A percentile compares a stretch with the other conserved stretches of the same genome.
Conservation (phyloP, 64 coral and sea anemone species). For the Stichodactyla helianthus region DNA sequence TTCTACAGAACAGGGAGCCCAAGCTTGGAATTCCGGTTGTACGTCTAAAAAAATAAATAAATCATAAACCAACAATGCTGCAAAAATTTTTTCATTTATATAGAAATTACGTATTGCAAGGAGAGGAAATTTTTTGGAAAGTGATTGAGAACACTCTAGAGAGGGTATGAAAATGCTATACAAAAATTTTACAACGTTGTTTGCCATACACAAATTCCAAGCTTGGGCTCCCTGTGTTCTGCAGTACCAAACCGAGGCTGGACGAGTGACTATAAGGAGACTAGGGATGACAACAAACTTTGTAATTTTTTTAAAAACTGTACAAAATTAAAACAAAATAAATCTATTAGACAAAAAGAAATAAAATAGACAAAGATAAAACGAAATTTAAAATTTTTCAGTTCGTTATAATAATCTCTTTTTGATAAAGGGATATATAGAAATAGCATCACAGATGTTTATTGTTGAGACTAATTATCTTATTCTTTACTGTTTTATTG, state of each 20-base stretch:
- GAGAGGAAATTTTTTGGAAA: too few relatives aligned
- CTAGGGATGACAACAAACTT: conserved; percentile 21
- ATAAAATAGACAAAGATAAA: neutral
- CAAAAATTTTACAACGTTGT: too few relatives aligned
- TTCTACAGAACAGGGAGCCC: neutral
- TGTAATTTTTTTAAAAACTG: neutral
- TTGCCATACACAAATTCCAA: too few relatives aligned
- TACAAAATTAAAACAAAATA: neutral
- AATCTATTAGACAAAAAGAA: neutral
- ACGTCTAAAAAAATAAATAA: too few relatives aligned
- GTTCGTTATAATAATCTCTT: too few relatives aligned
- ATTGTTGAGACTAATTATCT: neutral
- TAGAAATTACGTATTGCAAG: too few relatives aligned
- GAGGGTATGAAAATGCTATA: too few relatives aligned
- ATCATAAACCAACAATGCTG: too few relatives aligned
- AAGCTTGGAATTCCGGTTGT: too few relatives aligned
- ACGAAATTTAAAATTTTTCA: neutral
- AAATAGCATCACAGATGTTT: neutral
- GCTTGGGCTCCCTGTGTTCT: too few relatives aligned
- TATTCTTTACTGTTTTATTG: neutral
- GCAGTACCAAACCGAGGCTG: neutral
- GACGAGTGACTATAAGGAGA: conserved; percentile 16
- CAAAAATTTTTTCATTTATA: too few relatives aligned
- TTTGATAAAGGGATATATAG: neutral
- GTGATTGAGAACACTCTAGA: too few relatives aligned